Evolutionary conservation across 1,140 invertebrate genomes (phyloP).

Genomic region (Nasonia vitripennis): DNA sequence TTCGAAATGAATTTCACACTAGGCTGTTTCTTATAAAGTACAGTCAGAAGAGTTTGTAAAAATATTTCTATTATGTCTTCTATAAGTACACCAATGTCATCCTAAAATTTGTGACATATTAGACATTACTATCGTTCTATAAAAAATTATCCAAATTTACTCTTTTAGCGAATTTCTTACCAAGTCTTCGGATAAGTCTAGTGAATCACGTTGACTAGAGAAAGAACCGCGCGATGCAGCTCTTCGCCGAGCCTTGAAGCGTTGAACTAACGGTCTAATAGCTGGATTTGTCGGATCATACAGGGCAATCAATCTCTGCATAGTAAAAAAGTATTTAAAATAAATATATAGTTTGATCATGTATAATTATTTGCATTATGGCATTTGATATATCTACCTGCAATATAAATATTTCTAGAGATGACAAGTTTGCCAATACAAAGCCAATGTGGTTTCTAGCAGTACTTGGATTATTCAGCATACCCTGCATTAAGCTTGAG

Average conservation of each 20-base stretch:
- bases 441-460: slow-evolving; percentile 70
- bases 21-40: slow-evolving; percentile 66
- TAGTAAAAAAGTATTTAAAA: slow-evolving; percentile 16
- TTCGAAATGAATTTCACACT: slow-evolving; percentile 60
- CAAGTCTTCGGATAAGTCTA: slow-evolving; percentile 67
- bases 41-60: slow-evolving; percentile 68
- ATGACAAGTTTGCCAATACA: slow-evolving; percentile 66
- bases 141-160: slow-evolving; percentile 12
- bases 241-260: slow-evolving; percentile 66
- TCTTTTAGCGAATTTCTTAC: slow-evolving; percentile 56
- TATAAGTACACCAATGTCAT: slow-evolving; percentile 64
- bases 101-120: slow-evolving; percentile 55
- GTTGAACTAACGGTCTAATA: slow-evolving; percentile 70
- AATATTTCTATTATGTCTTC: slow-evolving; percentile 72
- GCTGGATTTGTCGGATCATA: slow-evolving; percentile 76
- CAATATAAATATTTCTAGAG: slow-evolving; percentile 69
- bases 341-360: slow-evolving; percentile 30
- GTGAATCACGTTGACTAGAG: slow-evolving; percentile 71
- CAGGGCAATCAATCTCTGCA: slow-evolving; percentile 72
- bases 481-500: slow-evolving; percentile 70
- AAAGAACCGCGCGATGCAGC: slow-evolving; percentile 67
- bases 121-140: slow-evolving; percentile 10
- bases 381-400: slow-evolving; percentile 61
- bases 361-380: slow-evolving; percentile 7
- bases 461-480: slow-evolving; percentile 69